Conservation (phyloP, 2,888 invertebrate species). For the Tuberolachnus salignus region DNA sequence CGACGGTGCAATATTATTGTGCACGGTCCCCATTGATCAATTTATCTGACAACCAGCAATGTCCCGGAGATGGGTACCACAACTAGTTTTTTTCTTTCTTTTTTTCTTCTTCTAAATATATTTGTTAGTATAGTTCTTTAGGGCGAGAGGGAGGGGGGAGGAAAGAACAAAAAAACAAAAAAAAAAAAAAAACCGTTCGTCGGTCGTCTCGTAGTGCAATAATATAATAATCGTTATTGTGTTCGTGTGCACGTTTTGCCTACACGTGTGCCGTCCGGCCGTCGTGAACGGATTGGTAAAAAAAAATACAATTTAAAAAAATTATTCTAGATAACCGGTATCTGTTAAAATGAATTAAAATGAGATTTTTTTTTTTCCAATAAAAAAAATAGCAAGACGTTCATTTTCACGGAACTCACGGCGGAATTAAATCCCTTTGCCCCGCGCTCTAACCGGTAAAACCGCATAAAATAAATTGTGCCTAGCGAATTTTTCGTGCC, state of each 20-base stretch:
- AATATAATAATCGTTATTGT: background rate
- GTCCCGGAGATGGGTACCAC: too few relatives aligned
- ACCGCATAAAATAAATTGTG: background rate
- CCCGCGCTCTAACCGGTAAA: background rate
- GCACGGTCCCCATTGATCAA: too few relatives aligned
- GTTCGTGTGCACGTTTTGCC: constrained; percentile 27
- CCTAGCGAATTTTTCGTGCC: constrained; percentile 19
- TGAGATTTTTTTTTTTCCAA: background rate
- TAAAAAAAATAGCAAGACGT: background rate
- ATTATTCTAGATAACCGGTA: too few relatives aligned
- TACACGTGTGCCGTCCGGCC: constrained; percentile 12
- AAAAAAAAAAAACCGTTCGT: background rate
- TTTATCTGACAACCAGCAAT: too few relatives aligned
- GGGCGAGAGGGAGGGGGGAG: too few relatives aligned
- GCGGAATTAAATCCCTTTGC: background rate
- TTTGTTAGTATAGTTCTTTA: constrained; percentile 35
- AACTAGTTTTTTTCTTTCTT: too few relatives aligned
- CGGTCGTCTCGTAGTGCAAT: too few relatives aligned
- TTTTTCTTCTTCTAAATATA: constrained; percentile 29
- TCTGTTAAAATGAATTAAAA: too few relatives aligned
- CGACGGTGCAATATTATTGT: too few relatives aligned
- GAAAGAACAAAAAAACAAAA: too few relatives aligned
- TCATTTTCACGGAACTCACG: background rate
- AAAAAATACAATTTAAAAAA: background rate
- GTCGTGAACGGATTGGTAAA: background rate